Base-by-base conservation (phyloP, 2,888 invertebrate species). In the Drosophila ustulata region DNA sequence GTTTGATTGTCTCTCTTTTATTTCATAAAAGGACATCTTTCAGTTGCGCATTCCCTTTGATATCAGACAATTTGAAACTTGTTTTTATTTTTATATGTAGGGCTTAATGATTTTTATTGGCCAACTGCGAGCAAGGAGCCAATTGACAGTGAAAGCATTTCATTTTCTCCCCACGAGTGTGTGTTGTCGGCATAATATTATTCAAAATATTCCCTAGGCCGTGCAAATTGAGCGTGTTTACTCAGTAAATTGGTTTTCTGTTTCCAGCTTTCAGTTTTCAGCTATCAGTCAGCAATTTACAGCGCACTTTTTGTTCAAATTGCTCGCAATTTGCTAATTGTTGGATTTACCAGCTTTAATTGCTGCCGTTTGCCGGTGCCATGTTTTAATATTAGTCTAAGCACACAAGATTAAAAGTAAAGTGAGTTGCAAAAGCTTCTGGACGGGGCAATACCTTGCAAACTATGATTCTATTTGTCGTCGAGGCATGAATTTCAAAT, bases 241-340 rank as follows among this genome's bases (percentile, higher is more conserved):
- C 64, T 57, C 61, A 69, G 51, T 52, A 64, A 75, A 75, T 66
- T 66, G 63, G 25, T 18, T 75, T 61, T 64, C 32, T 13, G 37
- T 34, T 30, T 43, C 43, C 32, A 13, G 34, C 13, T 30, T 43
- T 37, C 53, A 45, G 26, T 34, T 45, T 37, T 46, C 26, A 43
- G 55, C 45, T 53, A 55, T 46, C 56, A 46, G 43, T 53, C 25
- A 37, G 7, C 8, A 49, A 13, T 53, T 41, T 49, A 28, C 49
- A 49, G 26, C 26, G 13, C 1, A 4, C 39, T 43, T 43, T 41
- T 41, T 56, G 47, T 32, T 9, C 4, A 18, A 49, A 50, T 37
- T 64, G 49, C 50, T 41, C 18, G 41, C 57, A 65, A 66, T 69
- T 67, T 52, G 64, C 61, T 70, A 75, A 77, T 77, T 72, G 77